Conservation (phyloP, 2,888 invertebrate species). For the Crossocerus cetratus region DNA sequence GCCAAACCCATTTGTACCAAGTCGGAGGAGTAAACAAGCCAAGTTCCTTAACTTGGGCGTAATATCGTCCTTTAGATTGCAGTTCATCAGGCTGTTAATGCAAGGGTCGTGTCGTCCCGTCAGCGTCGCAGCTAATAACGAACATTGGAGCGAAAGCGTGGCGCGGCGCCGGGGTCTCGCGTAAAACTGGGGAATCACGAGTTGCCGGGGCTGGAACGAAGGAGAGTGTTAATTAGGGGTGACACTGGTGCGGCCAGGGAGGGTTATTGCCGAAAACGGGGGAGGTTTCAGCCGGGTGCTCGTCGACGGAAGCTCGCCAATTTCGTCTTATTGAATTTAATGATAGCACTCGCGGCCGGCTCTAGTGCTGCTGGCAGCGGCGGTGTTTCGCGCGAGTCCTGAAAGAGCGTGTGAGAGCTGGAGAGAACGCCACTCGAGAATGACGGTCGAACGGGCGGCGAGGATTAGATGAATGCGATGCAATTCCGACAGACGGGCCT, state of each 20-base stretch:
- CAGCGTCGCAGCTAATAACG: too few relatives aligned
- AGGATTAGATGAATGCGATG: conserved; percentile 4
- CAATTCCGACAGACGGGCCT: background rate
- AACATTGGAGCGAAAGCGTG: too few relatives aligned
- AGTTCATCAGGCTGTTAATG: too few relatives aligned
- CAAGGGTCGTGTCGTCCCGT: too few relatives aligned
- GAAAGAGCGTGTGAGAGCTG: background rate
- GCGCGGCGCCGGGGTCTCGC: too few relatives aligned
- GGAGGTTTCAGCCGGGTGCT: background rate
- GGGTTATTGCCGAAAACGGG: background rate
- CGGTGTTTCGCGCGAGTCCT: too few relatives aligned
- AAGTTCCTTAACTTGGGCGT: too few relatives aligned
- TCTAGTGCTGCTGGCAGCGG: background rate
- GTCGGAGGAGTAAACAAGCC: too few relatives aligned
- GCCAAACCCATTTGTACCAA: too few relatives aligned
- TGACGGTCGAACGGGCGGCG: background rate
- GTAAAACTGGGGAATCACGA: too few relatives aligned
- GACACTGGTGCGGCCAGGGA: background rate
- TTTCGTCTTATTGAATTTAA: conserved; percentile 7
- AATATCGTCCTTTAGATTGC: too few relatives aligned
- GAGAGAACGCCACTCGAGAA: background rate
- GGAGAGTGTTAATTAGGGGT: background rate
- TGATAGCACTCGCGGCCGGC: background rate
- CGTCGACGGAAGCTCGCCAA: conserved; percentile 1
- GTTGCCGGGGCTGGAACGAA: too few relatives aligned